phyloP scores from a whole-genome alignment of 2,113 vertebrate genomes.

The Bucco capensis region DNA sequence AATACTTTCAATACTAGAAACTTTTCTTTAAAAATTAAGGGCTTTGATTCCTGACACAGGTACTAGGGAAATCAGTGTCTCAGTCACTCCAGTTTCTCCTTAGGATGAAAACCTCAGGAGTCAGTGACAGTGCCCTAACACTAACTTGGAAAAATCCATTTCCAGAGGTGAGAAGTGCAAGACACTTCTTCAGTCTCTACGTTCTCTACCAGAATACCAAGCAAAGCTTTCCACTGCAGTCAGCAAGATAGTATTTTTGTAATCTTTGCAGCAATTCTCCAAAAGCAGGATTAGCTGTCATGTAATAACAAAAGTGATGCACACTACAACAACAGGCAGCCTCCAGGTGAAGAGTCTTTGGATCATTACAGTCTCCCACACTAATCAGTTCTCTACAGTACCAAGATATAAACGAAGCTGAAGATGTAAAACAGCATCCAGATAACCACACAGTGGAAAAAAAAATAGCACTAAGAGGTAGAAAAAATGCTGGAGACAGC shows the following conservation, averaged over 20 bases:
- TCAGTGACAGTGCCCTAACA: not conserved
- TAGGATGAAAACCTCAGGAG: not conserved
- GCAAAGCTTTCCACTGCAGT: not conserved
- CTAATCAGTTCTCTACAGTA: not conserved
- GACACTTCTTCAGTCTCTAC: not conserved
- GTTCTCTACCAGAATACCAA: not conserved
- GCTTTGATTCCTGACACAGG: not conserved
- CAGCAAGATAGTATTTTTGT: conserved; percentile 10
- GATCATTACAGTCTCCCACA: not conserved
- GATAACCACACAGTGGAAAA: not conserved
- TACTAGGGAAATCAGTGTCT: not conserved
- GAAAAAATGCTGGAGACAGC: not conserved
- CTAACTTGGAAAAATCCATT: not conserved
- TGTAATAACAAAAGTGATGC: not conserved
- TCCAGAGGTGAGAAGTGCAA: not conserved
- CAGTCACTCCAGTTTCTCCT: not conserved
- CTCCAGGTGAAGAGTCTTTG: conserved; percentile 21
- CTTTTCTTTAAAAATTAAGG: not conserved
- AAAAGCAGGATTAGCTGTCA: conserved; percentile 21
- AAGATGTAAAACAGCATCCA: not conserved
- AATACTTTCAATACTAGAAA: not conserved
- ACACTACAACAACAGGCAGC: conserved; percentile 29
- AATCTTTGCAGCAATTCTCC: not conserved
- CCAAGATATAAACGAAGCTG: not conserved
- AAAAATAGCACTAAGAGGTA: not conserved